A percentile compares a stretch with the other conserved stretches of the same genome.
Conservation (phyloP, 2,888 invertebrate species). For the Elegia similella region DNA sequence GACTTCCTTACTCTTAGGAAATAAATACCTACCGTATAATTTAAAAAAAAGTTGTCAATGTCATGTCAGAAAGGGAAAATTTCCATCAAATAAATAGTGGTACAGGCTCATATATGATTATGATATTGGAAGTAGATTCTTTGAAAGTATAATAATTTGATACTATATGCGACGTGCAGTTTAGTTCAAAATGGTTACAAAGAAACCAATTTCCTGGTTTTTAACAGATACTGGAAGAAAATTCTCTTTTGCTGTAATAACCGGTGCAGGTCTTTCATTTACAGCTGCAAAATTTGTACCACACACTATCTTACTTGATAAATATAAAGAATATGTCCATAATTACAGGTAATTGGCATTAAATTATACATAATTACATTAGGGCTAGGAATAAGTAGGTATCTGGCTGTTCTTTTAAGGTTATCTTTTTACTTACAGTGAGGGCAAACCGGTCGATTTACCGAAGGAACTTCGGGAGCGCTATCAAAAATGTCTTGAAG, state of each 20-base stretch:
- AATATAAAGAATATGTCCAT: conserved; percentile 83
- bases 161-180: too few species aligned
- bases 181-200: conserved; percentile 47
- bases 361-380: neutral
- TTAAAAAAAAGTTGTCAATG: too few species aligned
- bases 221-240: conserved; percentile 77
- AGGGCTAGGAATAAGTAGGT: conserved; percentile 42
- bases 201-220: conserved; percentile 73
- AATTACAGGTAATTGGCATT: conserved; percentile 76
- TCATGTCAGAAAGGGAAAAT: neutral
- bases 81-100: too few species aligned
- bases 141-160: too few species aligned
- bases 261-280: conserved; percentile 64
- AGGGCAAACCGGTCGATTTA: conserved; percentile 82
- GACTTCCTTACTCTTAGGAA: too few species aligned
- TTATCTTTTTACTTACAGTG: conserved; percentile 60
- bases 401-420: neutral
- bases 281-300: conserved; percentile 81
- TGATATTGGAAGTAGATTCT: too few species aligned
- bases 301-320: conserved; percentile 82
- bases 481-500: conserved; percentile 81
- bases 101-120: too few species aligned
- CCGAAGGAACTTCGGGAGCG: conserved; percentile 70
- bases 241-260: conserved; percentile 71
- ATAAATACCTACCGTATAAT: too few species aligned